Evolutionary conservation across 2,113 vertebrate species (phyloP).

Genomic region (Siniperca chuatsi): DNA sequence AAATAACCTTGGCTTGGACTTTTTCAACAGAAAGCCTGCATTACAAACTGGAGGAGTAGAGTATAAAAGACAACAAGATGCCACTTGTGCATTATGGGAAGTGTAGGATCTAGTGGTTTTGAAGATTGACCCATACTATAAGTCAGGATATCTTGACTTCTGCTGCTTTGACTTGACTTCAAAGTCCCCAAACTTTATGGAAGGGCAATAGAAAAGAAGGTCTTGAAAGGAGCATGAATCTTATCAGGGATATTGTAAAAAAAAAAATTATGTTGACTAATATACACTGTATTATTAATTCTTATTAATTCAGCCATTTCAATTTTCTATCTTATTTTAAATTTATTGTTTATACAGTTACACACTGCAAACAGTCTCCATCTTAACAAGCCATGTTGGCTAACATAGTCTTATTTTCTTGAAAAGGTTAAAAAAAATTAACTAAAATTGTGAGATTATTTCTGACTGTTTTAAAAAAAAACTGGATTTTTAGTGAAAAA

Average conservation of each 20-base stretch:
- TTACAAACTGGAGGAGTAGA: neutral
- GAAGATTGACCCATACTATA: neutral
- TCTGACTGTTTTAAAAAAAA: too few relatives aligned
- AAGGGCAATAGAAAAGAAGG: neutral
- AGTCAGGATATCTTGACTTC: neutral
- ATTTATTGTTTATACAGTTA: too few relatives aligned
- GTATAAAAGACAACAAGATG: neutral
- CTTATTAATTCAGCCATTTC: neutral
- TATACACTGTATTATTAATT: neutral
- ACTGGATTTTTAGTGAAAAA: too few relatives aligned
- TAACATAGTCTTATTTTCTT: neutral
- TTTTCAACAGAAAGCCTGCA: neutral
- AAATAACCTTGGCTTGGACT: neutral
- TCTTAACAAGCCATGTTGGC: neutral
- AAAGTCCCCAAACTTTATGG: too few relatives aligned
- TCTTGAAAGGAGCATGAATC: too few relatives aligned
- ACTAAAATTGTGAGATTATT: too few relatives aligned
- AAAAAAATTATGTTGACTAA: too few relatives aligned
- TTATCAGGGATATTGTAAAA: too few relatives aligned
- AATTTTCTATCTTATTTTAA: neutral
- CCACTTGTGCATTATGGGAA: neutral
- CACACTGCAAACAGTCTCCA: too few relatives aligned
- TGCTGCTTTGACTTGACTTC: too few relatives aligned
- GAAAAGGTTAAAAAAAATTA: too few relatives aligned
- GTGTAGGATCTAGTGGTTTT: neutral